Percentiles rank a stretch among this genome's conserved stretches.
Conservation (phyloP, 2,797 vertebrate species). For the Danio choprae region DNA sequence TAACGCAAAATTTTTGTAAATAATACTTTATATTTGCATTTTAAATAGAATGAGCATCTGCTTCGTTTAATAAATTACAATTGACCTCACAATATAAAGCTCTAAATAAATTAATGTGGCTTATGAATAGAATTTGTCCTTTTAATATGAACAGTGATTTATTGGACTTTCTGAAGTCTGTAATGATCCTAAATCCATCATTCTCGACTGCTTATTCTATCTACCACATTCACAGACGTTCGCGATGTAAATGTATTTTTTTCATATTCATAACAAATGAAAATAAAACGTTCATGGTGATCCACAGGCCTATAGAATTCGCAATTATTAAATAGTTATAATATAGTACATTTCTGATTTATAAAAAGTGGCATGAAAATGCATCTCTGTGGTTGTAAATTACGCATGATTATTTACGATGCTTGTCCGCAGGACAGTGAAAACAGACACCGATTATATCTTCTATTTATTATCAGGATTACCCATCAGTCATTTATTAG, state of each 20-base stretch:
- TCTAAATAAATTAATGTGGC: no score
- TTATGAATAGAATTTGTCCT: no score
- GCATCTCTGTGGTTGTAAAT: constrained; percentile 31
- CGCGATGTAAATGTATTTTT: neutral
- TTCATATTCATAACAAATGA: neutral
- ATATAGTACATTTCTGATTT: neutral
- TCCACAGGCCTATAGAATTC: neutral
- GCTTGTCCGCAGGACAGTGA: constrained; percentile 2
- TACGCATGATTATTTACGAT: constrained; percentile 6
- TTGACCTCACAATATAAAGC: no score
- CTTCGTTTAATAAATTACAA: no score
- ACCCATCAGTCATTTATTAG: neutral
- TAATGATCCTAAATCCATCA: neutral
- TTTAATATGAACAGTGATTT: neutral
- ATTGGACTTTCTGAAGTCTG: neutral
- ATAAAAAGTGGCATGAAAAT: constrained; percentile 13
- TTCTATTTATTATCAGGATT: neutral
- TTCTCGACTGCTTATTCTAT: neutral
- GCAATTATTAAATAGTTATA: neutral
- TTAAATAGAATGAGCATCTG: no score
- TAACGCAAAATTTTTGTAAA: no score
- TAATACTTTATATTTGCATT: no score
- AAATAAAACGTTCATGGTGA: neutral
- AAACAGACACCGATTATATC: constrained; percentile 20
- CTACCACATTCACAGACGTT: neutral